Evolutionary conservation across 2,888 invertebrate genomes (phyloP).

Genomic region (Xylota segnis): DNA sequence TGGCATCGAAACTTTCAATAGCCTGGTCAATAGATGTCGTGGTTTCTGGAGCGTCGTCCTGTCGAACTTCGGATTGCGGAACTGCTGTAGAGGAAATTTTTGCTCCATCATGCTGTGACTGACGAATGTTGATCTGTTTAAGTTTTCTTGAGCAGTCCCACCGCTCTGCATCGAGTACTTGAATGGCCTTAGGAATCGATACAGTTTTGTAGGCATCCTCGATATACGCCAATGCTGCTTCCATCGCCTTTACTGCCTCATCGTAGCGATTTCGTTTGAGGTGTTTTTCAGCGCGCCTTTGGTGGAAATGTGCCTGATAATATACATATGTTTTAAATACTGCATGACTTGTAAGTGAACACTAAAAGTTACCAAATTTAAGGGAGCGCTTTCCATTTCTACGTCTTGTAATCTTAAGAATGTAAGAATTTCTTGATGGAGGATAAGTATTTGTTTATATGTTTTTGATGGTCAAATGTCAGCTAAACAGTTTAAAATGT

Average conservation of each 20-base stretch:
- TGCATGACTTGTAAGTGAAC: neutral
- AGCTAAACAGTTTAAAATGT: too few species aligned
- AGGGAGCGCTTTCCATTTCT: constrained; percentile 81
- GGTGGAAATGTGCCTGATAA: constrained; percentile 83
- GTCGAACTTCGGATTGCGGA: constrained; percentile 74
- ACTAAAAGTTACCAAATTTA: constrained; percentile 81
- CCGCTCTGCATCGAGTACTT: constrained; percentile 81
- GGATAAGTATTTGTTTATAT: neutral
- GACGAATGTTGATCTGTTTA: constrained; percentile 81
- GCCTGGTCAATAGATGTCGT: constrained; percentile 82
- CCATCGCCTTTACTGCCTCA: constrained; percentile 82
- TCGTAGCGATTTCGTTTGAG: constrained; percentile 82
- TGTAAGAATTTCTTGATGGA: neutral
- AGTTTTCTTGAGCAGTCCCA: constrained; percentile 82
- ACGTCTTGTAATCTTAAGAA: neutral
- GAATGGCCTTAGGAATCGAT: constrained; percentile 80
- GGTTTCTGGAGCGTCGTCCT: constrained; percentile 75
- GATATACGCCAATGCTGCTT: constrained; percentile 81
- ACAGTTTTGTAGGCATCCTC: constrained; percentile 82
- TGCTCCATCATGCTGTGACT: constrained; percentile 81
- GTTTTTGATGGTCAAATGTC: neutral
- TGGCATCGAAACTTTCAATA: constrained; percentile 82
- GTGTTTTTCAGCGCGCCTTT: constrained; percentile 82
- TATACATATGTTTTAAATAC: neutral
- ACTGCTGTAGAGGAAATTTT: constrained; percentile 80